Evolutionary conservation across 2,888 invertebrate species (phyloP).

Genomic region (Pedicia rivosa): DNA sequence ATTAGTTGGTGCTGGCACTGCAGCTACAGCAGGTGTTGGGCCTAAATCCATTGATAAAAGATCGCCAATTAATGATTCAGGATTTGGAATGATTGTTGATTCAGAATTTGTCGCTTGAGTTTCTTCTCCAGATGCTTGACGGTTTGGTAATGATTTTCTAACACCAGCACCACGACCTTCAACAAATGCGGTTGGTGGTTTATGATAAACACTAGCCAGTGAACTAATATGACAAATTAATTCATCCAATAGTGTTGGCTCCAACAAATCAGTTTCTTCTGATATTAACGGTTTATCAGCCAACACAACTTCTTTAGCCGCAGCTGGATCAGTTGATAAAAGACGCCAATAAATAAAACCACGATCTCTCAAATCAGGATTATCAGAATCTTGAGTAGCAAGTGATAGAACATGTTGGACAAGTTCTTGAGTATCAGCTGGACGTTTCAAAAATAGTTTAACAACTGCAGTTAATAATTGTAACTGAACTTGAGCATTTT

Average conservation of each 20-base stretch:
- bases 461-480: slow-evolving; percentile 96
- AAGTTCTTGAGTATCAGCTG: slow-evolving; percentile 94
- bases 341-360: slow-evolving; percentile 99
- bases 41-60: slow-evolving; percentile 92
- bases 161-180: slow-evolving; percentile 72
- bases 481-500: slow-evolving; percentile 91
- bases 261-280: slow-evolving; percentile 95
- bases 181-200: slow-evolving; percentile 96
- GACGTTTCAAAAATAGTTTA: slow-evolving; percentile 93
- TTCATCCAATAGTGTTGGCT: slow-evolving; percentile 94
- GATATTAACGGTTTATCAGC: slow-evolving; percentile 98
- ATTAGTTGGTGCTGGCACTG: slow-evolving; percentile 37
- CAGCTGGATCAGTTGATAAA: slow-evolving; percentile 95
- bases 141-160: slow-evolving; percentile 62
- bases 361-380: slow-evolving; percentile 94
- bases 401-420: slow-evolving; percentile 90
- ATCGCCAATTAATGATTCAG: slow-evolving; percentile 94
- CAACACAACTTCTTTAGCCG: slow-evolving; percentile 96
- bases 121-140: slow-evolving; percentile 27
- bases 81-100: slow-evolving; percentile 51
- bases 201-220: slow-evolving; percentile 96
- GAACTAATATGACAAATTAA: slow-evolving; percentile 97
- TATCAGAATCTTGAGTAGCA: slow-evolving; percentile 86
- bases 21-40: slow-evolving; percentile 35
- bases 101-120: slow-evolving; percentile 21